Conservation (phyloP, 92 coral and sea anemone genomes). For the Porites divaricata region DNA sequence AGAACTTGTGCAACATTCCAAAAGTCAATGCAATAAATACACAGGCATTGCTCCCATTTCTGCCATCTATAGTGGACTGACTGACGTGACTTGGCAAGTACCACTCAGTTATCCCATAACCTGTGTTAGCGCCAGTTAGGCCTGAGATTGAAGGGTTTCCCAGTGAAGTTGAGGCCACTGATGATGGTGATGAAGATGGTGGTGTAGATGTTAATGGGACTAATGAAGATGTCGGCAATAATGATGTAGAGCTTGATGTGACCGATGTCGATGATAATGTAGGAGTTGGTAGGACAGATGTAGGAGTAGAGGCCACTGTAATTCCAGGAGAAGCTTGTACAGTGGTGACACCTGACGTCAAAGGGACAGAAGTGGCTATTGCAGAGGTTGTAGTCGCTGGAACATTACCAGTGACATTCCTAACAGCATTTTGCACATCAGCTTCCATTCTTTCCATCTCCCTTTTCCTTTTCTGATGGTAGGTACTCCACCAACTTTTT, state of each 20-base stretch:
- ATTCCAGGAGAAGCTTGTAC: background rate
- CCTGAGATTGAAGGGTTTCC: background rate
- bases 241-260: background rate
- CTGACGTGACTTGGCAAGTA: slow-evolving; percentile 2
- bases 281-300: background rate
- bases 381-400: background rate
- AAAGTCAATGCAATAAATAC: background rate
- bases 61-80: slow-evolving; percentile 37
- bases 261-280: background rate
- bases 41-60: slow-evolving; percentile 56
- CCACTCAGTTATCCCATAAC: slow-evolving; percentile 21
- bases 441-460: no score
- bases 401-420: background rate
- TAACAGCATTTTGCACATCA: background rate
- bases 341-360: background rate
- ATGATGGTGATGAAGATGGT: background rate
- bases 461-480: no score
- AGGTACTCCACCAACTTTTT: no score
- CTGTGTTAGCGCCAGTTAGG: slow-evolving; percentile 1
- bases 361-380: no score
- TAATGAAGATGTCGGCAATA: background rate
- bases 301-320: background rate
- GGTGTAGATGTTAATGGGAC: background rate
- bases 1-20: background rate
- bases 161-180: no score